Evolutionary conservation across 1,140 invertebrate genomes (phyloP).

Genomic region (Matsumurasca onukii): DNA sequence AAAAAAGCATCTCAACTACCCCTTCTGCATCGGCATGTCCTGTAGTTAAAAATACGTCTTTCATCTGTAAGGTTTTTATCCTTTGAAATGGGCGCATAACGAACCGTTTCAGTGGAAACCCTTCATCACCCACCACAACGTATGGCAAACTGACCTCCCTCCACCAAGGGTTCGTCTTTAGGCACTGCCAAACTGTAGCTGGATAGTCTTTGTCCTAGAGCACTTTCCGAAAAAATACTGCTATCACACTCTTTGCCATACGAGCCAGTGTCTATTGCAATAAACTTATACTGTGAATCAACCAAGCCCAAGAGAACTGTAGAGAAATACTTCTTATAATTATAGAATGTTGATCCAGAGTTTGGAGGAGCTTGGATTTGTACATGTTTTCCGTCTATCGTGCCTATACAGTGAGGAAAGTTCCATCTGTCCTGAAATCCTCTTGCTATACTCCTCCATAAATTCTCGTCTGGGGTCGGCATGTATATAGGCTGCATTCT

Average conservation of each 20-base stretch:
- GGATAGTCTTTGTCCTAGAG: conserved; percentile 39
- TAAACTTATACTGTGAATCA: conserved; percentile 52
- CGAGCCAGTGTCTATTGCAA: conserved; percentile 50
- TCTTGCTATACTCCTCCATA: conserved; percentile 38
- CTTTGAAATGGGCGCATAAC: conserved; percentile 46
- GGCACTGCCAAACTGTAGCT: conserved; percentile 41
- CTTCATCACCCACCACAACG: conserved; percentile 48
- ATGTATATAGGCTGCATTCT: conserved; percentile 40
- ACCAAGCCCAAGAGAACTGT: conserved; percentile 52
- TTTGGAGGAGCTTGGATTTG: conserved; percentile 33
- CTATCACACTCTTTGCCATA: conserved; percentile 50
- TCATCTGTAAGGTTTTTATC: conserved; percentile 26
- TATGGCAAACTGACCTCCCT: conserved; percentile 43
- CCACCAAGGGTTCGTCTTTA: conserved; percentile 35
- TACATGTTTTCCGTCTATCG: conserved; percentile 54
- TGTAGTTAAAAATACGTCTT: conserved; percentile 47
- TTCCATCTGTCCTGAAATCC: conserved; percentile 43
- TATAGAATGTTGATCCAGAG: conserved; percentile 50
- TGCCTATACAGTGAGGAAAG: conserved; percentile 40
- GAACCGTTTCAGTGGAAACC: conserved; percentile 45
- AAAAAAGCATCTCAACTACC: conserved; percentile 46
- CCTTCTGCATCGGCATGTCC: conserved; percentile 38
- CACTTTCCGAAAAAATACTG: conserved; percentile 35
- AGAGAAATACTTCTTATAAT: conserved; percentile 53
- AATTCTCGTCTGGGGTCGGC: conserved; percentile 39